Percentiles rank a stretch among this genome's conserved stretches.
These are phyloP conservation scores for Drosophila trapezifrons DNA, from an alignment of 1,140 invertebrate species.

Conservation along the genomic window DNA sequence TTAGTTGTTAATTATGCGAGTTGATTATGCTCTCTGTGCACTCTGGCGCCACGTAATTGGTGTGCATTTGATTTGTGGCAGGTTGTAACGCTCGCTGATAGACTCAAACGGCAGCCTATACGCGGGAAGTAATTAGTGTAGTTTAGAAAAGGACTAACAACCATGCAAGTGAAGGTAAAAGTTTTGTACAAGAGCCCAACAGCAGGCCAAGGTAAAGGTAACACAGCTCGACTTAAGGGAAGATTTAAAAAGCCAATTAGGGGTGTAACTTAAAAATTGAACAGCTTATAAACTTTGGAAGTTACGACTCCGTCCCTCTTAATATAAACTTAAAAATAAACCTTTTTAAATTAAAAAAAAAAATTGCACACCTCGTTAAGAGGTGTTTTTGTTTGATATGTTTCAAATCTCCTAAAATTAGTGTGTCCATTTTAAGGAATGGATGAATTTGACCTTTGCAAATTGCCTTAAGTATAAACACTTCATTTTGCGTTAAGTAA, in stretches of 20 bases:
- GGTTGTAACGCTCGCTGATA: constrained; percentile 70
- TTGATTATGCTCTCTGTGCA: constrained; percentile 79
- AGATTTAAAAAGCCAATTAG: constrained; percentile 12
- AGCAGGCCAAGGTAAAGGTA: constrained; percentile 50
- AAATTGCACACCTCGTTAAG: too few relatives aligned
- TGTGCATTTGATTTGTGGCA: constrained; percentile 81
- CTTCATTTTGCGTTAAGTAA: constrained; percentile 1
- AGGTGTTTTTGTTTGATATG: too few relatives aligned
- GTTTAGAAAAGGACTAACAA: constrained; percentile 62
- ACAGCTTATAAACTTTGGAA: neutral
- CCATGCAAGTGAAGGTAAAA: constrained; percentile 67
- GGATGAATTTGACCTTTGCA: neutral
- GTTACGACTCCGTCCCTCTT: too few relatives aligned
- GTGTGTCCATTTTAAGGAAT: neutral
- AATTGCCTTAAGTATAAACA: neutral
- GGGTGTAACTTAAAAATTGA: neutral
- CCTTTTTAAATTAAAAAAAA: too few relatives aligned
- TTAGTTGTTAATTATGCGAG: constrained; percentile 82
- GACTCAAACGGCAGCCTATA: constrained; percentile 40
- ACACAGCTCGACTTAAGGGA: neutral
- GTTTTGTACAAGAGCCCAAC: constrained; percentile 33
- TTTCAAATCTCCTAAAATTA: too few relatives aligned
- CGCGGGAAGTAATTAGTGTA: constrained; percentile 79
- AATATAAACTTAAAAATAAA: too few relatives aligned
- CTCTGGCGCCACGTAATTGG: constrained; percentile 79